Evolutionary conservation across 2,888 invertebrate genomes (phyloP).

Genomic region (Tipula unca): DNA sequence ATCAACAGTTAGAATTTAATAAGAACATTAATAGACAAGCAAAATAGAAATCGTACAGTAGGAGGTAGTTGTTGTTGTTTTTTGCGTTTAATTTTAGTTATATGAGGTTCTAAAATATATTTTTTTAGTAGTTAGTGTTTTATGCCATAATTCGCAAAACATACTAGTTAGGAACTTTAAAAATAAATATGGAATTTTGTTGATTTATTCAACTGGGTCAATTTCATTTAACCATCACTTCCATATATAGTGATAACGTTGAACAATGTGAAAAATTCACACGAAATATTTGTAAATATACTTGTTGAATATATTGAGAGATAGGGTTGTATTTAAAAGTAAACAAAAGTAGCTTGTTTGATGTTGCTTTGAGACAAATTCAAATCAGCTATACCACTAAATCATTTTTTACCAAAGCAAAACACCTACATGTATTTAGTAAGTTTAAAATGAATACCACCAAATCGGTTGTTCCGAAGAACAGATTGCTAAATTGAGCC

Average conservation of each 20-base stretch:
- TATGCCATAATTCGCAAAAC: not conserved
- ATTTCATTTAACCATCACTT: not conserved
- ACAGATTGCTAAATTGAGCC: too few relatives aligned
- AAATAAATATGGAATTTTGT: not conserved
- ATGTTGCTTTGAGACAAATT: too few relatives aligned
- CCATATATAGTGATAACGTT: not conserved
- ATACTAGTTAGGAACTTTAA: not conserved
- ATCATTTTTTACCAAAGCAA: too few relatives aligned
- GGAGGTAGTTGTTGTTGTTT: not conserved
- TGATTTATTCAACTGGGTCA: not conserved
- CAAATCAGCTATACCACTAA: too few relatives aligned
- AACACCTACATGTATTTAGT: too few relatives aligned
- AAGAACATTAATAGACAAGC: not conserved
- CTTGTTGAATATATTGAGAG: not conserved
- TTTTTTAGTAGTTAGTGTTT: not conserved
- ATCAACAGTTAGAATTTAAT: not conserved
- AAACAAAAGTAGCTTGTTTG: not conserved
- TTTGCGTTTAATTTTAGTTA: not conserved
- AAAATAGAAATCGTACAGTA: not conserved
- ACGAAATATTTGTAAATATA: not conserved
- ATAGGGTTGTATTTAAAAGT: too few relatives aligned
- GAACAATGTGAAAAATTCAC: not conserved
- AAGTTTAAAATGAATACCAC: too few relatives aligned
- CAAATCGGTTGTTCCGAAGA: too few relatives aligned
- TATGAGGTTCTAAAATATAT: not conserved